phyloP scores from a whole-genome alignment of 2,797 vertebrate genomes.

The Buphagus erythrorhynchus region DNA sequence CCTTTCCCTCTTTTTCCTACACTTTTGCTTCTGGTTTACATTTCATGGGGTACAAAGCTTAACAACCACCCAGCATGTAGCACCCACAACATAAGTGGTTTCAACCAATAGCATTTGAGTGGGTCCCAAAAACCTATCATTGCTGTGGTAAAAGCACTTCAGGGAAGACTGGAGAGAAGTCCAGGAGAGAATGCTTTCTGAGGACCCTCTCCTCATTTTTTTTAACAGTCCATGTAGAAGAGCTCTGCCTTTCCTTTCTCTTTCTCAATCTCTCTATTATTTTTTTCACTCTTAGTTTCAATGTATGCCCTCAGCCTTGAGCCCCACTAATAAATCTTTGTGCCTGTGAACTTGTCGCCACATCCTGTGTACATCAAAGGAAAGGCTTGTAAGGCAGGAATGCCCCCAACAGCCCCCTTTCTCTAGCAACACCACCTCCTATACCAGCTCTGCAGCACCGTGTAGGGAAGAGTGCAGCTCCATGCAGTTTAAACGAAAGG shows the following conservation, averaged over 20 bases:
- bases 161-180: background rate
- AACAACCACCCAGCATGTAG: background rate
- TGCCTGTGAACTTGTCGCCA: fast-evolving
- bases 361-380: fast-evolving
- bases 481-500: background rate
- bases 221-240: background rate
- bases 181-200: background rate
- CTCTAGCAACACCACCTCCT: background rate
- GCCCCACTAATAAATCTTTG: background rate
- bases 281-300: background rate
- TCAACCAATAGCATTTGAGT: background rate
- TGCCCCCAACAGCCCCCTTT: fast-evolving
- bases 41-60: background rate
- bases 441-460: background rate
- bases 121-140: background rate
- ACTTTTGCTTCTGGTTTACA: background rate
- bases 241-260: background rate
- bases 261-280: background rate
- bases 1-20: background rate
- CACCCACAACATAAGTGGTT: background rate
- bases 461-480: background rate
- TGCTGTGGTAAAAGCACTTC: background rate
- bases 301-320: background rate
- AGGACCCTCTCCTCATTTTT: background rate
- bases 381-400: background rate